Evolutionary conservation across 92 coral and sea anemone species (phyloP).

Genomic region (Parazoanthus darwini): DNA sequence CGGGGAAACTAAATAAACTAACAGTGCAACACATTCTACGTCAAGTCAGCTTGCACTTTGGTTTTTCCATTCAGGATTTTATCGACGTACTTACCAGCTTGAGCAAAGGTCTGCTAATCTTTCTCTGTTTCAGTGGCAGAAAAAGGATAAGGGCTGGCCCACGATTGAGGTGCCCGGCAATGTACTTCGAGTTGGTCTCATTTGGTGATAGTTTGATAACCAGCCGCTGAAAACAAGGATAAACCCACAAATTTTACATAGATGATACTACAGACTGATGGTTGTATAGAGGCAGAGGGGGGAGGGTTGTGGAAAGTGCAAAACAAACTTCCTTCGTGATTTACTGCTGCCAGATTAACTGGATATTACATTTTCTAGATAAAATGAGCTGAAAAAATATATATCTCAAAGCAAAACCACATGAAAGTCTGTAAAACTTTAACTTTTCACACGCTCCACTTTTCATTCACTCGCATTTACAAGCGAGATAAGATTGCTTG

Average conservation of each 20-base stretch:
- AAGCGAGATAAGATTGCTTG: too few relatives aligned
- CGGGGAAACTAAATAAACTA: background rate
- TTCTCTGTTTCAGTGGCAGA: slow-evolving; percentile 62
- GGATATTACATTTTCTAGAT: too few relatives aligned
- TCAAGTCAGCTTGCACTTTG: background rate
- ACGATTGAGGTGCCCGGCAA: slow-evolving; percentile 59
- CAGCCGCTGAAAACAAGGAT: slow-evolving; percentile 42
- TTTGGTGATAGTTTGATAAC: slow-evolving; percentile 70
- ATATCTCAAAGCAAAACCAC: too few relatives aligned
- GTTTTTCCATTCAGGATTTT: background rate
- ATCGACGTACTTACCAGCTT: slow-evolving; percentile 47
- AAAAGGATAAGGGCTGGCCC: slow-evolving; percentile 89
- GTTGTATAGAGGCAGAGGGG: too few relatives aligned
- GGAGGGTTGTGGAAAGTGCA: too few relatives aligned
- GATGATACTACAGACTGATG: too few relatives aligned
- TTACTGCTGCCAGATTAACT: too few relatives aligned
- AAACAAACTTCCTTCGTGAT: too few relatives aligned
- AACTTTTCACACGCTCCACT: too few relatives aligned
- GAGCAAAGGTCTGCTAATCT: slow-evolving; percentile 42
- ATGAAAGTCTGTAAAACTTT: too few relatives aligned
- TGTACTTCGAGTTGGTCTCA: slow-evolving; percentile 46
- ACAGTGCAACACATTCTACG: background rate
- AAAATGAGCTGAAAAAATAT: too few relatives aligned
- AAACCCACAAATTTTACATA: background rate
- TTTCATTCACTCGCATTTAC: too few relatives aligned